Evolutionary conservation across 2,113 vertebrate species (phyloP).

Genomic region (Oncorhynchus mykiss): DNA sequence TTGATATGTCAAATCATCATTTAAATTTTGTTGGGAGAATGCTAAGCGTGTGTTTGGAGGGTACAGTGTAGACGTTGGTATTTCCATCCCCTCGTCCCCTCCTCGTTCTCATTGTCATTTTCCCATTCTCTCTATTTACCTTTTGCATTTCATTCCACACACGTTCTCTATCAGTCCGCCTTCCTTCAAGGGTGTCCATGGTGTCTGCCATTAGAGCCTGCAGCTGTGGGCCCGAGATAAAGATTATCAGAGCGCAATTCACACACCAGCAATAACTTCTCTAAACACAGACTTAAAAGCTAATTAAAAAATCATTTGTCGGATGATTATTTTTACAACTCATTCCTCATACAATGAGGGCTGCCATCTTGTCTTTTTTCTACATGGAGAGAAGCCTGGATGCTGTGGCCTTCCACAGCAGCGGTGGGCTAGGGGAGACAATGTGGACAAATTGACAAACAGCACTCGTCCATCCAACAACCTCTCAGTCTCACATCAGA

Average conservation of each 20-base stretch:
- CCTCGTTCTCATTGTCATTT: constrained; percentile 65
- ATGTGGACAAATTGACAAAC: constrained; percentile 48
- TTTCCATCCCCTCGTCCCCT: constrained; percentile 74
- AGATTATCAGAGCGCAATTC: constrained; percentile 72
- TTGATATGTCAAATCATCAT: background rate
- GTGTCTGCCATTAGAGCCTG: constrained; percentile 83
- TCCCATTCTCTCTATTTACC: constrained; percentile 70
- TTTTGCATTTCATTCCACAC: constrained; percentile 80
- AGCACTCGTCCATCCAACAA: constrained; percentile 2
- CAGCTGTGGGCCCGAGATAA: constrained; percentile 84
- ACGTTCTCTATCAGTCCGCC: constrained; percentile 62
- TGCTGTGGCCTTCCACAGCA: constrained; percentile 7
- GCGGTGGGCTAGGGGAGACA: constrained; percentile 24
- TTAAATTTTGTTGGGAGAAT: background rate
- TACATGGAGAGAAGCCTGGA: background rate
- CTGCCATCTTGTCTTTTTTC: constrained; percentile 24
- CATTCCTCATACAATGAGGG: constrained; percentile 73
- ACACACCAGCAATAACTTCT: constrained; percentile 73
- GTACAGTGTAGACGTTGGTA: constrained; percentile 13
- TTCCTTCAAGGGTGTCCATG: constrained; percentile 82
- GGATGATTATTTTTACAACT: constrained; percentile 84
- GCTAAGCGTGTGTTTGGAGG: background rate
- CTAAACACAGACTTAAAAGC: constrained; percentile 87
- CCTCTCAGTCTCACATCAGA: too few species aligned
- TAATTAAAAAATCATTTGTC: constrained; percentile 90